A percentile compares a stretch with the other conserved stretches of the same genome.
Conservation (phyloP, 2,113 vertebrate species). For the Prionailurus viverrinus region DNA sequence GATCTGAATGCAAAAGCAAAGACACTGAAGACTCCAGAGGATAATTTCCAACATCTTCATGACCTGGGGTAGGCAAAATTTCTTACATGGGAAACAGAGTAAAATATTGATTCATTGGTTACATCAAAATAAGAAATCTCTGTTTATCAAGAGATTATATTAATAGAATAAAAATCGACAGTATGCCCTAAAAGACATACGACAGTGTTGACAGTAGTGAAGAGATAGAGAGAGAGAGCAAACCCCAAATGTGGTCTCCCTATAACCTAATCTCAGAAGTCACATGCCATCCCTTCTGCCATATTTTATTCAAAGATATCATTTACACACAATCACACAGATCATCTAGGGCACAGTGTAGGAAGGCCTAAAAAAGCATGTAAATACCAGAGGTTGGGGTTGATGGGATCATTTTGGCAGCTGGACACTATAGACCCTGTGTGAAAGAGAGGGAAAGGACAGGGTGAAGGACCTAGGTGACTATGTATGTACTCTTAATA, state of each 20-base stretch:
- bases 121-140: not conserved
- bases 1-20: not conserved
- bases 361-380: not conserved
- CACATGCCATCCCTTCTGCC: not conserved
- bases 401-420: not conserved
- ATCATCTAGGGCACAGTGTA: not conserved
- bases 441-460: not conserved
- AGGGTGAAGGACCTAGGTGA: not conserved
- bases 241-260: not conserved
- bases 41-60: not conserved
- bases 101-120: not conserved
- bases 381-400: not conserved
- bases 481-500: not conserved
- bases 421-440: not conserved
- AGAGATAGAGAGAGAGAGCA: too few relatives aligned
- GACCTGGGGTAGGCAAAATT: not conserved
- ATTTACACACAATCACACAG: not conserved
- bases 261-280: not conserved
- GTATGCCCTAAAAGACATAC: not conserved
- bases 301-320: not conserved
- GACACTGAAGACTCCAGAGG: not conserved
- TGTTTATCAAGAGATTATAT: not conserved
- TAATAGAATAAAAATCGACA: too few relatives aligned
- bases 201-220: not conserved
- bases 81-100: not conserved